phyloP scores from a whole-genome alignment of 2,888 invertebrate species.

The Hypena proboscidalis region DNA sequence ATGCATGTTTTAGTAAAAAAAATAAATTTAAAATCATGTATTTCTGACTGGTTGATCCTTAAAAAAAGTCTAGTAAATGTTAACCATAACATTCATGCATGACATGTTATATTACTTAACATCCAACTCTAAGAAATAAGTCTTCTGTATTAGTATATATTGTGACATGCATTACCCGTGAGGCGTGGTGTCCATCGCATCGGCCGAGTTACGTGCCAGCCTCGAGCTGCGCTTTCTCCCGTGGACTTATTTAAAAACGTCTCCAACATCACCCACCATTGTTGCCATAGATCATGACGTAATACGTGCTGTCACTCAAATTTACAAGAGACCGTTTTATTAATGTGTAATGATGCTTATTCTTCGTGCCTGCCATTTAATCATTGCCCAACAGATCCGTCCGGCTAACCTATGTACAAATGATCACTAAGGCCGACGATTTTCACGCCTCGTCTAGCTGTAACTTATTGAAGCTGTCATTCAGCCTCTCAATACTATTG shows the following conservation, averaged over 20 bases:
- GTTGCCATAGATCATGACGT: constrained; percentile 70
- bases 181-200: constrained; percentile 39
- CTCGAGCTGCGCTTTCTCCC: constrained; percentile 77
- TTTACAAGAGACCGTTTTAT: constrained; percentile 73
- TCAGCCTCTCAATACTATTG: constrained; percentile 30
- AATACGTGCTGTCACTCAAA: constrained; percentile 78
- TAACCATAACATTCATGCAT: no score
- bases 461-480: constrained; percentile 45
- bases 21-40: no score
- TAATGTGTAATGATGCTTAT: constrained; percentile 81
- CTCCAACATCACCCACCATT: constrained; percentile 80
- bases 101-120: no score
- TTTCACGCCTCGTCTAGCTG: constrained; percentile 49
- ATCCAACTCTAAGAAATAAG: no score
- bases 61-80: no score
- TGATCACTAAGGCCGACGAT: constrained; percentile 57
- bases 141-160: no score
- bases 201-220: constrained; percentile 56
- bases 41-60: no score
- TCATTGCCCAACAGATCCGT: constrained; percentile 74
- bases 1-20: no score
- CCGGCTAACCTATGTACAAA: constrained; percentile 69
- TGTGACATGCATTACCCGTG: no score
- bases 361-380: constrained; percentile 80
- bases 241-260: constrained; percentile 81